Evolutionary conservation across 2,797 vertebrate genomes (phyloP).

Genomic region (Platyrinchus mystaceus): DNA sequence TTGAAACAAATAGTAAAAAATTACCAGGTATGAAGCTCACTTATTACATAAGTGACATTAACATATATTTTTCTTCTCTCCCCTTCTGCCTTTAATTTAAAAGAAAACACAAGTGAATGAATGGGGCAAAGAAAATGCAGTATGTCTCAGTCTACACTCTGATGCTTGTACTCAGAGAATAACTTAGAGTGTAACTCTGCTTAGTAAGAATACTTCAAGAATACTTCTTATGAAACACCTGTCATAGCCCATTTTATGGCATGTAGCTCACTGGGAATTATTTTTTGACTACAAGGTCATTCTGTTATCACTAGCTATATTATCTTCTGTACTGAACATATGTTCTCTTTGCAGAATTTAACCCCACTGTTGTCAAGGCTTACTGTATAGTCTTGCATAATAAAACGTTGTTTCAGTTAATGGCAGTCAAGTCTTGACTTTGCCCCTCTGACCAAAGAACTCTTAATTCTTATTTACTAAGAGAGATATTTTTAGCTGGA

Average conservation of each 20-base stretch:
- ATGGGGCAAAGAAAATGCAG: constrained; percentile 28
- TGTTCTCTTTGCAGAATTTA: not conserved
- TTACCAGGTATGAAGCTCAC: not conserved
- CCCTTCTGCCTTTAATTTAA: not conserved
- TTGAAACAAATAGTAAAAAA: not conserved
- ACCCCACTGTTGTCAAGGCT: not conserved
- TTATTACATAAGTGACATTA: not conserved
- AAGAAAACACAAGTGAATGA: constrained; percentile 30
- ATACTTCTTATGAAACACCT: constrained; percentile 45
- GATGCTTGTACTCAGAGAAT: not conserved
- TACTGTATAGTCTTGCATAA: not conserved
- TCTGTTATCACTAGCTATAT: constrained; percentile 51
- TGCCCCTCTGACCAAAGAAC: not conserved
- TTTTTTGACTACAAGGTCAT: constrained; percentile 61
- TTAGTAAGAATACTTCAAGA: not conserved
- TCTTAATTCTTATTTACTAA: not conserved
- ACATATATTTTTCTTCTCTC: not conserved
- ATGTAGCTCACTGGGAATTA: not conserved
- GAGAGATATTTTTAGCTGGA: not conserved
- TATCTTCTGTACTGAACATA: constrained; percentile 49
- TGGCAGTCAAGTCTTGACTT: not conserved
- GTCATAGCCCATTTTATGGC: constrained; percentile 49
- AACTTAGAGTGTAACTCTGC: not conserved
- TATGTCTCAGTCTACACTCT: not conserved
- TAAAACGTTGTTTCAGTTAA: not conserved